Conservation (phyloP, 2,888 invertebrate species). For the Odontocerum albicorne region DNA sequence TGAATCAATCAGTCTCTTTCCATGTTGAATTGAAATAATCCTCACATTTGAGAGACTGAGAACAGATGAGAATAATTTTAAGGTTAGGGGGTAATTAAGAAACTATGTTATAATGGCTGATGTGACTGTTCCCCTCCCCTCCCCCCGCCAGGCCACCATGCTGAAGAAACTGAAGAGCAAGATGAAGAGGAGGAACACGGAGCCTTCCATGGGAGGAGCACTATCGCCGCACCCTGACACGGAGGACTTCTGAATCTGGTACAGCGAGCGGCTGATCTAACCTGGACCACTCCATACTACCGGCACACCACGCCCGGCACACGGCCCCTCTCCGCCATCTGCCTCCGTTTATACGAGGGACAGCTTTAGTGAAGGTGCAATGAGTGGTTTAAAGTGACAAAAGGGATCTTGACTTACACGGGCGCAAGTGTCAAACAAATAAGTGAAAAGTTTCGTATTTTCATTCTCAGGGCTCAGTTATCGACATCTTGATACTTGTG, state of each 20-base stretch:
- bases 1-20: no score
- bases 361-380: not conserved
- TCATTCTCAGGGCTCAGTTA: constrained; percentile 1
- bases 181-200: constrained; percentile 95
- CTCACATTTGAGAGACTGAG: no score
- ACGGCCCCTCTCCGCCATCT: not conserved
- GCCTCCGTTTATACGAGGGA: not conserved
- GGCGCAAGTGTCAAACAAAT: not conserved
- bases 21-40: no score
- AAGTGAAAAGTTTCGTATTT: not conserved
- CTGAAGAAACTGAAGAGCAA: constrained; percentile 97
- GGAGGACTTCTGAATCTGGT: constrained; percentile 70
- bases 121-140: constrained; percentile 31
- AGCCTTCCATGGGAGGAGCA: constrained; percentile 69
- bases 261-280: constrained; percentile 72
- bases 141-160: constrained; percentile 93
- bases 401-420: not conserved
- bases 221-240: constrained; percentile 47
- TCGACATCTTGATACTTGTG: not conserved
- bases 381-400: not conserved
- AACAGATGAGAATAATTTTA: no score
- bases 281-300: constrained; percentile 40
- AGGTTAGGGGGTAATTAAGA: no score
- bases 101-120: constrained; percentile 23
- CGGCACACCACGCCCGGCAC: constrained; percentile 1